Conservation (phyloP, 2,797 vertebrate genomes). For the Hafferia zeledoni region DNA sequence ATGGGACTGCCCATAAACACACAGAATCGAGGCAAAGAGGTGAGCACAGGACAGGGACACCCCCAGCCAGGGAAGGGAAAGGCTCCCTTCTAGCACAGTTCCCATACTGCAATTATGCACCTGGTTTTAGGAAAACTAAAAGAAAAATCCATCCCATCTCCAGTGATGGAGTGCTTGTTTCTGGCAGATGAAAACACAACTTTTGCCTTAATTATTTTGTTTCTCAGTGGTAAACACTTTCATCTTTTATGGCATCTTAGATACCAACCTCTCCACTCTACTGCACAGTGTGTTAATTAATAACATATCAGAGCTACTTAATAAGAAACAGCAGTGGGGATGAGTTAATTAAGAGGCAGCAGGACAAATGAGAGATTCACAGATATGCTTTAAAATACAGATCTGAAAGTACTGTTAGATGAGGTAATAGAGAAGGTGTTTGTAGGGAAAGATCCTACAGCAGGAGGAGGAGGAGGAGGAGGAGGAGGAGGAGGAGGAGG, state of each 20-base stretch:
- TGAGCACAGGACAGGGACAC: not conserved
- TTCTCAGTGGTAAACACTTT: constrained; percentile 9
- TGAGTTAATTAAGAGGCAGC: constrained; percentile 42
- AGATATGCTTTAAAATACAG: not conserved
- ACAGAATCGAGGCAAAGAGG: not conserved
- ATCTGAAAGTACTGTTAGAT: not conserved
- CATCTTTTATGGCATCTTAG: not conserved
- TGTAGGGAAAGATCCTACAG: not conserved
- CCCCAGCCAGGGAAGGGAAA: not conserved
- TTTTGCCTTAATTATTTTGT: constrained; percentile 19
- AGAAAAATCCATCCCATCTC: not conserved
- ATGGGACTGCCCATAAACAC: not conserved
- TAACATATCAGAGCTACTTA: not conserved
- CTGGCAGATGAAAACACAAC: not conserved
- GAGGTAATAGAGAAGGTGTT: not conserved
- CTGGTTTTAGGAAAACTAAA: not conserved
- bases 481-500: no score
- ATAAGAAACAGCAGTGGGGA: not conserved
- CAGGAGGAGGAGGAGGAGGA: not conserved
- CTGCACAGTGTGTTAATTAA: constrained; percentile 31
- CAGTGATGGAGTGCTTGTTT: not conserved
- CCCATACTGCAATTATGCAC: fast-evolving
- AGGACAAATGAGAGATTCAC: not conserved
- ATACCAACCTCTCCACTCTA: not conserved
- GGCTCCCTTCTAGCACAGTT: fast-evolving